Conservation (phyloP, 2,113 vertebrate species). For the Neomonachus schauinslandi region DNA sequence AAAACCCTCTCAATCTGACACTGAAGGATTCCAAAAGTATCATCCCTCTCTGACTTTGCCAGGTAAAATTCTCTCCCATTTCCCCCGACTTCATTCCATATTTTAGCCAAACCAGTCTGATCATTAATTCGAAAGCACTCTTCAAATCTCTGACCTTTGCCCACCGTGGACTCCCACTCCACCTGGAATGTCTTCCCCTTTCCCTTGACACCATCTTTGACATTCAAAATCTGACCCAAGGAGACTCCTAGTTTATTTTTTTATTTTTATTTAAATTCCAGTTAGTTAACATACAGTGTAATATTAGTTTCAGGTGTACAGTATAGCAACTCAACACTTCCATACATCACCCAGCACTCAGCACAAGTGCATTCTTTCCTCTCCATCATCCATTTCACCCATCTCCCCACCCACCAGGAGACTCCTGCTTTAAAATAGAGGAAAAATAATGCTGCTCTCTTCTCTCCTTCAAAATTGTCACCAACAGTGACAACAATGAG, state of each 20-base stretch:
- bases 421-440: not conserved
- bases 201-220: not conserved
- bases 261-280: not conserved
- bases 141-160: not conserved
- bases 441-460: not conserved
- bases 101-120: not conserved
- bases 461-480: not conserved
- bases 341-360: not conserved
- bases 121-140: not conserved
- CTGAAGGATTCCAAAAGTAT: not conserved
- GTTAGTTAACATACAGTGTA: not conserved
- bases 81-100: not conserved
- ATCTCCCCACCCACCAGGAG: not conserved
- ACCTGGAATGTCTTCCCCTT: not conserved
- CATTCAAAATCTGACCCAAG: not conserved
- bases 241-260: not conserved
- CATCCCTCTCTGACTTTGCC: not conserved
- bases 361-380: not conserved
- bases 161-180: not conserved
- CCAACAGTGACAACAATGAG: not conserved
- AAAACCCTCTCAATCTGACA: not conserved
- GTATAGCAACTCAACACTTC: not conserved
- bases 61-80: not conserved
- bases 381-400: not conserved
- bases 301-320: not conserved